Evolutionary conservation across 2,888 invertebrate species (phyloP), one percentile per base, ranked within the genome.

Genomic region (Timandra comae): DNA sequence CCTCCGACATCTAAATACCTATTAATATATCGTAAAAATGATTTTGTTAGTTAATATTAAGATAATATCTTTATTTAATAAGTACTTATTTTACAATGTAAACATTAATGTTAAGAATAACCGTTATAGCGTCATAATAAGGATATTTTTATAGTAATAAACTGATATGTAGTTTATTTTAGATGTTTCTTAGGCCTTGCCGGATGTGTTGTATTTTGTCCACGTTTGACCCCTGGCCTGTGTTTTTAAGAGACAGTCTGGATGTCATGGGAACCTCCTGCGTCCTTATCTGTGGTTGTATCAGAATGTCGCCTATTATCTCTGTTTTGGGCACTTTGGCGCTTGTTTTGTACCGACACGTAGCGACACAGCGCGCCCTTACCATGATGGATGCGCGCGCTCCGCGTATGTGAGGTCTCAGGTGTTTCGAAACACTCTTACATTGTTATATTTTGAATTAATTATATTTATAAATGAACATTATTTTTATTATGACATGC

Each of bases 221-320:
- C 63, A 65, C 70, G 70, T 64, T 60, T 75, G 69, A 80, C 78
- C 82, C 76, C 52, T 80, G 69, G 49, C 74, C 70, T 40, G 46
- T 48, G 50, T 50, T 57, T 57, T 56, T 52, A 48, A 51, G 52
- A 48, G 52, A 61, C 62, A 63, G 66, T 63, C 63, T 65, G 64
- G 68, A 63, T 64, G 57, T 63, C 79, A 78, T 81, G 82, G 79
- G 85, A 84, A 81, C 75, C 73, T 67, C 65, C 68, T 63, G 56
- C 46, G 41, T 52, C 56, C 65, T 82, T 84, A 85, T 85, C 84
- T 76, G 46, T 56, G 58, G 70, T 77, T 81, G 85, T 85, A 85
- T 85, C 84, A 65, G 63, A 70, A 68, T 84, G 84, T 84, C 79
- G 76, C 73, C 81, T 66, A 82, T 82, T 84, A 85, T 85, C 85